Percentiles rank a stretch among this genome's conserved stretches.
phyloP scores from a whole-genome alignment of 2,888 invertebrate genomes.

The Eumerus sabulonum region DNA sequence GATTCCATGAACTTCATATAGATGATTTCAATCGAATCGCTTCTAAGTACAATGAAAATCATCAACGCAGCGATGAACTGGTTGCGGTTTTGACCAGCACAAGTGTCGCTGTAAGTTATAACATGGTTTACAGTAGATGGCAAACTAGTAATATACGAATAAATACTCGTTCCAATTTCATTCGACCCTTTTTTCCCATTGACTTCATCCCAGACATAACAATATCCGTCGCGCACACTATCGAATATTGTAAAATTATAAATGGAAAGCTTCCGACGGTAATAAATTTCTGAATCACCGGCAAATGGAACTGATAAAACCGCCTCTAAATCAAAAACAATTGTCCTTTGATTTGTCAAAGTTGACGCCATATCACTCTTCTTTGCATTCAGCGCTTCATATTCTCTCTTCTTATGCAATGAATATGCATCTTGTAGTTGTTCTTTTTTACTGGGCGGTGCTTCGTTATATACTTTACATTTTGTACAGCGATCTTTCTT shows the following conservation, averaged over 20 bases:
- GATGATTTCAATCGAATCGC: too few species aligned
- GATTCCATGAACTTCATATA: too few species aligned
- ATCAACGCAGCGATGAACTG: too few species aligned
- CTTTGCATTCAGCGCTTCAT: neutral
- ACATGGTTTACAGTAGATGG: neutral
- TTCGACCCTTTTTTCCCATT: neutral
- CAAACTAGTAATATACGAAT: neutral
- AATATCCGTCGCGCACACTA: neutral
- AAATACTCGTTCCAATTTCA: neutral
- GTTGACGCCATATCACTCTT: too few species aligned
- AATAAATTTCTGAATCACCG: slow-evolving; percentile 1
- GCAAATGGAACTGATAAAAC: neutral
- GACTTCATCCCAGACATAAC: neutral
- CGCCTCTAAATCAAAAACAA: neutral
- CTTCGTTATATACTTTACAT: too few species aligned
- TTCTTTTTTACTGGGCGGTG: slow-evolving; percentile 12
- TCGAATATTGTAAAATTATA: neutral
- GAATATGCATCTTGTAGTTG: neutral
- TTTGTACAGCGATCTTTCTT: neutral
- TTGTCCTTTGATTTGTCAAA: too few species aligned
- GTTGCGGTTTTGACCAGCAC: neutral
- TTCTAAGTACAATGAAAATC: too few species aligned
- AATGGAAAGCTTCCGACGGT: neutral
- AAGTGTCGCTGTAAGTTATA: neutral
- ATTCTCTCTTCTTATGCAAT: neutral